phyloP scores from a whole-genome alignment of 30 jellyfish, hydroid and myxozoan species.

The Aurelia sp. region DNA sequence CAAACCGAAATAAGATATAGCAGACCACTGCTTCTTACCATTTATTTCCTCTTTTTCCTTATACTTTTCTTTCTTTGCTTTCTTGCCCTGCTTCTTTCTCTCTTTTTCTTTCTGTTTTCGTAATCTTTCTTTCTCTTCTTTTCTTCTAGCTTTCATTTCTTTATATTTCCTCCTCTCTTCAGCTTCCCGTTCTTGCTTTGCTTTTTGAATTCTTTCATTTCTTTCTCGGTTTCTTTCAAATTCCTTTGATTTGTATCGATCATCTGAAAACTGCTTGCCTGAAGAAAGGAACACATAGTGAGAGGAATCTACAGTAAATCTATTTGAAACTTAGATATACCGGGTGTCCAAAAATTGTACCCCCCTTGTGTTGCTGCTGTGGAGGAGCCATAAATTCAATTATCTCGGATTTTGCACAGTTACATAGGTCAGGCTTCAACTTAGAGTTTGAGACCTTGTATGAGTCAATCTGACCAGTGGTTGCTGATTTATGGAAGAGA shows the following conservation, averaged over 20 bases:
- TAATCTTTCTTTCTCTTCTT: conserved; percentile 38
- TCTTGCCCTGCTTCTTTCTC: conserved; percentile 49
- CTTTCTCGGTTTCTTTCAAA: not conserved
- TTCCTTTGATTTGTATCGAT: conserved; percentile 35
- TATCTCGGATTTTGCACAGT: too few species aligned
- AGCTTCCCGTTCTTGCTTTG: conserved; percentile 40
- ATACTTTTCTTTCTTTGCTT: conserved; percentile 39
- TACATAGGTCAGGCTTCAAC: too few species aligned
- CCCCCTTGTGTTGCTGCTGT: too few species aligned
- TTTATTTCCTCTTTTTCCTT: conserved; percentile 8
- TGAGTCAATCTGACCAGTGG: too few species aligned
- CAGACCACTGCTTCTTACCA: not conserved
- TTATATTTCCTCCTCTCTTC: conserved; percentile 65
- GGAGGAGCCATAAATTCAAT: too few species aligned
- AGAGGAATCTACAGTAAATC: too few species aligned
- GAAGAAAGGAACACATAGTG: not conserved
- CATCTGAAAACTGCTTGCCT: conserved; percentile 46
- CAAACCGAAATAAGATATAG: too few species aligned
- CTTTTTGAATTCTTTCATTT: conserved; percentile 16
- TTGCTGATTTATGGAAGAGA: too few species aligned
- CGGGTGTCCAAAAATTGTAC: too few species aligned
- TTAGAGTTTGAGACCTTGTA: too few species aligned
- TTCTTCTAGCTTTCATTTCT: conserved; percentile 16
- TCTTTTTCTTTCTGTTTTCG: conserved; percentile 46
- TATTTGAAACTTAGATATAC: too few species aligned